Evolutionary conservation across 1,140 invertebrate species (phyloP), one percentile per base, ranked within the genome.

Genomic region (Himalopsyche phryganea): DNA sequence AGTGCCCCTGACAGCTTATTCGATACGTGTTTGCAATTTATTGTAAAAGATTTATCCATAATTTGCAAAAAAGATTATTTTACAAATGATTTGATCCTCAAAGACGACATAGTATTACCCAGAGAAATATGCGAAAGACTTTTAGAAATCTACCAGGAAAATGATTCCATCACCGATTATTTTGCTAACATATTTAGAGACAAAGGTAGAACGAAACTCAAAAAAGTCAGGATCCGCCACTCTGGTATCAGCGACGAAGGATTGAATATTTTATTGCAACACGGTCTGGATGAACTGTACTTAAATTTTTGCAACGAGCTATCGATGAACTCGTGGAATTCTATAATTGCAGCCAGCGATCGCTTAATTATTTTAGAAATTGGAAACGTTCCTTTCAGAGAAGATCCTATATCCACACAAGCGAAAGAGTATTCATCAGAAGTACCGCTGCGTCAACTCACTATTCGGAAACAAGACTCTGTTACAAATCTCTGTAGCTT

Each of bases 101-200:
- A 42, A 36, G 45, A 49, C 6, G 54, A 42, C 7, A 49, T 56
- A 7, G 41, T 56, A 3, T 33, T 56, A 9, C 77, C 78, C 13
- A 68, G 68, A 6, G 75, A 73, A 56, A 65, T 78, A 19, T 77
- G 74, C 40, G 74, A 78, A 41, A 66, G 61, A 69, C 73, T 90
- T 13, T 72, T 92, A 4, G 71, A 83, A 52, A 72, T 78, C 10
- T 83, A 83, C 59, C 83, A 85, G 54, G 79, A 80, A 58, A 79
- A 78, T 17, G 76, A 80, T 60, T 74, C 79, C 10, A 68, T 85
- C 6, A 81, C 84, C 66, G 83, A 89, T 61, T 78, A 74, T 50
- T 86, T 91, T 63, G 81, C 90, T 3, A 80, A 83, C 58, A 78
- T 92, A 57, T 92, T 94, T 67, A 73, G 80, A 61, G 85, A 92